Conservation (phyloP, 2,888 invertebrate genomes). For the Deilephila porcellus region DNA sequence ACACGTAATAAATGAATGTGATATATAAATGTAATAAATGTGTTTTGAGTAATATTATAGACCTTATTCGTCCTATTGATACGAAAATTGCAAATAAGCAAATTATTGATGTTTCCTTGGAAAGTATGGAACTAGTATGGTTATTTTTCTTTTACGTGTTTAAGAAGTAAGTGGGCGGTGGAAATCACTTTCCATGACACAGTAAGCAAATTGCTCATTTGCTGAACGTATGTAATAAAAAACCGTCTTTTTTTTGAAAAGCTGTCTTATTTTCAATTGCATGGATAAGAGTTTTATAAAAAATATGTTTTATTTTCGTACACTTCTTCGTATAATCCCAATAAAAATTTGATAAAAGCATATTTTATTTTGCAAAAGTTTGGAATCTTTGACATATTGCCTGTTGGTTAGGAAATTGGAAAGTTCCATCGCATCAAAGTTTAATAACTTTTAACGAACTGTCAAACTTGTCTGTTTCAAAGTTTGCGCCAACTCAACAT, state of each 20-base stretch:
- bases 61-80: no score
- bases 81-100: no score
- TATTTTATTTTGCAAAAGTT: not conserved
- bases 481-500: not conserved
- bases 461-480: not conserved
- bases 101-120: no score
- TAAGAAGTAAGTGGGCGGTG: no score
- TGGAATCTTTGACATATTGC: not conserved
- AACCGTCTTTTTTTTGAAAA: not conserved
- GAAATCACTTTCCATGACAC: no score
- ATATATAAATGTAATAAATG: not conserved
- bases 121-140: no score
- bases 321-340: not conserved
- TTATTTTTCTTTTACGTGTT: no score
- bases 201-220: no score
- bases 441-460: slow-evolving; percentile 5
- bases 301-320: no score
- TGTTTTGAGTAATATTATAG: not conserved
- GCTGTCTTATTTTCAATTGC: no score
- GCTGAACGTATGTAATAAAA: no score
- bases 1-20: not conserved
- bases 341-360: not conserved
- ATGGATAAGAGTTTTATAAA: no score
- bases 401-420: not conserved
- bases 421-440: not conserved